Base-by-base conservation (phyloP, 2,797 vertebrate genomes). In the Epinephelus malabaricus region DNA sequence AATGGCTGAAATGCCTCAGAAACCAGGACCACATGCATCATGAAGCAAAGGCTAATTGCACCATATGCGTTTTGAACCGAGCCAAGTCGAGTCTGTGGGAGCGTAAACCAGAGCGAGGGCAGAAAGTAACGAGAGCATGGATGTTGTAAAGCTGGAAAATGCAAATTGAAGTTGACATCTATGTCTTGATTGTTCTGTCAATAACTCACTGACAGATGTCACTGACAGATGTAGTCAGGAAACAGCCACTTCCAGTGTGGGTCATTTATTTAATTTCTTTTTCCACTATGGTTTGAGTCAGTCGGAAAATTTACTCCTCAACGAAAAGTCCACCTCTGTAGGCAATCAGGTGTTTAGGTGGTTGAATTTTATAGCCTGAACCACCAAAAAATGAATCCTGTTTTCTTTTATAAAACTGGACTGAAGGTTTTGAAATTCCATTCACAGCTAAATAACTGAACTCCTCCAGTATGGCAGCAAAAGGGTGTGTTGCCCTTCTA, bases 1-100 rank as follows among this genome's bases (percentile, higher is more conserved):
- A 69, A 73, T 27, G 43, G 49, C 50, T 25, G 51, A 79, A 70
- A 84, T 79, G 74, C 75, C 76, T 78, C 40, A 63, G 67, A 82
- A 89, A 87, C 64, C 68, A 58, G 51, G 73, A 83, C 74, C 78
- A 88, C 54, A 54, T 86, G 88, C 66, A 12, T 7, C 2, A 77
- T 45, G 68, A 70, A 56, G 55, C 17, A 19, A 25, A 61, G 40
- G 50, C 69, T 86, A 78, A 86, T 79, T 82, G 65, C 62, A 47
- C 69, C 85, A 83, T 38, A 66, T 84, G 84, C 18, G 43, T 45
- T 18, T 27, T 11, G 17, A 47, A 49, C 18, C 3, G 2, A 17
- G 68, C 75, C 61, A 50, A 65, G 46, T 2, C 0, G 7, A 66
- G 46, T 50, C 43, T 3, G 54, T 15, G 43, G 19, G 62, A 67